Conservation (phyloP, 2,888 invertebrate species). For the Rhamphomyia laevipes region DNA sequence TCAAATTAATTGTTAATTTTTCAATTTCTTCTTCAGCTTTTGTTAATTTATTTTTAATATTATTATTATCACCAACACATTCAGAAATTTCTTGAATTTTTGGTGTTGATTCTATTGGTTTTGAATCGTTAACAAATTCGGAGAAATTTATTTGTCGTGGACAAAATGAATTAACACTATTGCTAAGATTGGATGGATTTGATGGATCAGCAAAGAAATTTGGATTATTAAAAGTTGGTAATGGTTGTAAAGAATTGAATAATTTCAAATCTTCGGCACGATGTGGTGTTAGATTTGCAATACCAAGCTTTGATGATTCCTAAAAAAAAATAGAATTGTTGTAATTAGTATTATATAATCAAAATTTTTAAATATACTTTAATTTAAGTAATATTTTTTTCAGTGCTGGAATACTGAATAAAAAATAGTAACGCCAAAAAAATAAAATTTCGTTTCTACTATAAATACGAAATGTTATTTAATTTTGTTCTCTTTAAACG, state of each 20-base stretch:
- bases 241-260: constrained; percentile 23
- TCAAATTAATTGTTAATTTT: constrained; percentile 11
- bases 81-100: constrained; percentile 25
- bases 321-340: constrained; percentile 11
- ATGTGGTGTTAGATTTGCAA: constrained; percentile 30
- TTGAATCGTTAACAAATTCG: constrained; percentile 36
- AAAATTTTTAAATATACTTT: no score
- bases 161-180: constrained; percentile 18
- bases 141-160: constrained; percentile 39
- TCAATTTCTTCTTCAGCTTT: constrained; percentile 33
- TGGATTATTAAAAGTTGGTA: constrained; percentile 33
- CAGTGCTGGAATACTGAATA: no score
- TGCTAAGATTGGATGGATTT: constrained; percentile 21
- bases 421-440: no score
- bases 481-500: no score
- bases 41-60: constrained; percentile 43
- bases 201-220: constrained; percentile 30
- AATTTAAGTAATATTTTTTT: no score
- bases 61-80: constrained; percentile 42
- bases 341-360: background rate
- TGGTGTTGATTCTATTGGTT: constrained; percentile 33
- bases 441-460: no score
- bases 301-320: constrained; percentile 30
- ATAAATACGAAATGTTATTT: no score
- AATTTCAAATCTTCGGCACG: constrained; percentile 28